Conservation (phyloP, 2,113 vertebrate genomes). For the Caretta caretta region DNA sequence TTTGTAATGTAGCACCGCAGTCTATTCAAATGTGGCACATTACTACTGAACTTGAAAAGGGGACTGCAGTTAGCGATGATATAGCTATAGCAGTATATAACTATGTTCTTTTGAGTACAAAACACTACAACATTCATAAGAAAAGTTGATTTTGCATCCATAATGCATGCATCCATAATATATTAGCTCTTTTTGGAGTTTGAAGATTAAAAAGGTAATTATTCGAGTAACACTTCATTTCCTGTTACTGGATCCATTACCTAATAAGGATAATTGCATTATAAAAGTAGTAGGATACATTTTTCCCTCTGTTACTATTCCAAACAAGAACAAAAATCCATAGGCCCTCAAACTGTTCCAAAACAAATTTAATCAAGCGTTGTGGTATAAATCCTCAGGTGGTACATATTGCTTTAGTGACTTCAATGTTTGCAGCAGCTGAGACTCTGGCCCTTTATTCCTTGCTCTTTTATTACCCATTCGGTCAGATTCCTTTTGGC, state of each 20-base stretch:
- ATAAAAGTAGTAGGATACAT: rapidly evolving
- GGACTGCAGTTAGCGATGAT: neutral
- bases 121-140: neutral
- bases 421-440: conserved; percentile 1
- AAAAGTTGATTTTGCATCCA: neutral
- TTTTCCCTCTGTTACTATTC: neutral
- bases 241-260: neutral
- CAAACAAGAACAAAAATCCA: neutral
- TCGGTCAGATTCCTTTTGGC: neutral
- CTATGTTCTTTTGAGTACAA: neutral
- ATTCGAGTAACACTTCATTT: neutral
- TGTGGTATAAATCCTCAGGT: neutral
- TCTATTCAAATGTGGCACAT: neutral
- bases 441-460: conserved; percentile 4
- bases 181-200: neutral
- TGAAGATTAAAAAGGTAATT: neutral
- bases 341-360: neutral
- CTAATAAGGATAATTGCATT: neutral
- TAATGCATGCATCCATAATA: neutral
- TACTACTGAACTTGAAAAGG: neutral
- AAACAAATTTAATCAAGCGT: neutral
- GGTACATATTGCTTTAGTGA: neutral
- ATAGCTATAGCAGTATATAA: neutral
- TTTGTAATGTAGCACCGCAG: neutral
- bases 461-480: conserved; percentile 36